phyloP scores from a whole-genome alignment of 2,113 vertebrate genomes.

The Hystrix brachyura region DNA sequence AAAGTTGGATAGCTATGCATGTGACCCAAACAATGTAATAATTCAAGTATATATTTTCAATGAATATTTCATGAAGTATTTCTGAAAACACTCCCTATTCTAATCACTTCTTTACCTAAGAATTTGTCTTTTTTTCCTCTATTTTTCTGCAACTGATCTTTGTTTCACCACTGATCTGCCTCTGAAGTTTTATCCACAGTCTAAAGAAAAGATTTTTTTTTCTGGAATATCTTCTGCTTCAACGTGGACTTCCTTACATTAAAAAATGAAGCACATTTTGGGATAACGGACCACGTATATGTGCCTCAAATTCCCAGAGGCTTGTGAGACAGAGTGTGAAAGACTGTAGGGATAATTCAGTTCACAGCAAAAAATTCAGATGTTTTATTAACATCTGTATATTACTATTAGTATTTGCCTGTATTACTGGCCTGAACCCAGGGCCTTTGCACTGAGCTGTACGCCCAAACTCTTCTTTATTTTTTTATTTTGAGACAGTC shows the following conservation, averaged over 20 bases:
- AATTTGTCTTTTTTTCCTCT: neutral
- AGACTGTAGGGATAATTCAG: neutral
- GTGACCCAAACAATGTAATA: constrained; percentile 51
- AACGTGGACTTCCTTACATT: neutral
- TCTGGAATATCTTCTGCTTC: neutral
- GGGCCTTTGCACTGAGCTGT: neutral
- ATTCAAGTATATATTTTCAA: constrained; percentile 70
- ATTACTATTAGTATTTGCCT: no score
- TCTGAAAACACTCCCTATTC: constrained; percentile 63
- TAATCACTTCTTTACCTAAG: neutral
- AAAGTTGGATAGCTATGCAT: constrained; percentile 55
- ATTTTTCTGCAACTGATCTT: constrained; percentile 6
- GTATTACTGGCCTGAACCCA: neutral
- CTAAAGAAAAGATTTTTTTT: neutral
- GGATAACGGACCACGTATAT: neutral
- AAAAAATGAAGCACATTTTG: neutral
- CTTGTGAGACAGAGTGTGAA: neutral
- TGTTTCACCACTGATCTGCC: neutral
- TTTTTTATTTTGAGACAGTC: neutral
- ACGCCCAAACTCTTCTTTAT: neutral
- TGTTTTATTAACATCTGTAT: neutral
- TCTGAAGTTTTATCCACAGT: neutral
- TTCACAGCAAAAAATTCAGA: neutral
- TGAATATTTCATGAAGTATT: constrained; percentile 74
- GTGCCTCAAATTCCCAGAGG: neutral